Conservation (phyloP, 2,113 vertebrate genomes). For the Lepus europaeus region DNA sequence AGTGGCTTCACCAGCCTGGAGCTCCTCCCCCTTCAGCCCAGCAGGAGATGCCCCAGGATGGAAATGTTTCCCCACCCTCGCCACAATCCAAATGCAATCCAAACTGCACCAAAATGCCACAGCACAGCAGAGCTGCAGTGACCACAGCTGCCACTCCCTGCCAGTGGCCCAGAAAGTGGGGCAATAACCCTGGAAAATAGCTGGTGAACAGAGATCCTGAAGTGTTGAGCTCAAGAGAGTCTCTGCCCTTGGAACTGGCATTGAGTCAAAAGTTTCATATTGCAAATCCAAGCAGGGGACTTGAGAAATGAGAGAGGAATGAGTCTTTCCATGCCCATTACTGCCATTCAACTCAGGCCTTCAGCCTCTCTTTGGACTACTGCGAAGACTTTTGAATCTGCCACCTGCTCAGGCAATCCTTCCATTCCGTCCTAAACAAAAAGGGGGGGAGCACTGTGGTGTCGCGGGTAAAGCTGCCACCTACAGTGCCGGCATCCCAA, state of each 20-base stretch:
- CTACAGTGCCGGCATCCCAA: too few species aligned
- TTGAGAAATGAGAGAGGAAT: neutral
- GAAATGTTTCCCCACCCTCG: neutral
- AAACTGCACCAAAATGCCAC: neutral
- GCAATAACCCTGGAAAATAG: slow-evolving; percentile 18
- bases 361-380: neutral
- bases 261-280: slow-evolving; percentile 4
- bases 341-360: neutral
- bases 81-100: neutral
- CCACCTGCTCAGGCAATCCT: neutral
- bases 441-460: too few species aligned
- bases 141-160: neutral
- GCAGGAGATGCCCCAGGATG: neutral
- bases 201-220: neutral
- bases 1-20: neutral
- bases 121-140: neutral
- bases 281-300: slow-evolving; percentile 9
- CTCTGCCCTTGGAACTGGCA: neutral
- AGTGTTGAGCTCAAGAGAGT: neutral
- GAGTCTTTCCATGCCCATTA: neutral
- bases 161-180: neutral
- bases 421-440: neutral
- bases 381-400: neutral
- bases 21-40: neutral
- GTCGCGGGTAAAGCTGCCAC: too few species aligned